Percentiles rank a stretch among this genome's conserved stretches.
These are phyloP conservation scores for Atrichornis clamosus DNA, from an alignment of 2,113 vertebrate species.

Conservation along the genomic window DNA sequence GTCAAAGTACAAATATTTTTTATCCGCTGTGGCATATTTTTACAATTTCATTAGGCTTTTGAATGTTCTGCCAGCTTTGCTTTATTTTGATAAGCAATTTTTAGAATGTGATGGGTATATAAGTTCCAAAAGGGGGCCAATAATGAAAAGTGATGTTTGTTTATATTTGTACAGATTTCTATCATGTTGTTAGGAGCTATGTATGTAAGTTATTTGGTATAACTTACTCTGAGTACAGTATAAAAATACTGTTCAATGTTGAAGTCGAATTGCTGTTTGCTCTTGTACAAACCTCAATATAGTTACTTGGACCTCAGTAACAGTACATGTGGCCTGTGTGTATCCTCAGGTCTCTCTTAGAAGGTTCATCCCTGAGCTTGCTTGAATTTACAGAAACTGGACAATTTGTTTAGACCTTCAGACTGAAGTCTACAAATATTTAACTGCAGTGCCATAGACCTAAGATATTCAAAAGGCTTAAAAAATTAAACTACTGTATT, in stretches of 20 bases:
- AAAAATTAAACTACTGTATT: not conserved
- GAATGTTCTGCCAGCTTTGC: not conserved
- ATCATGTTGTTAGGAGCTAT: not conserved
- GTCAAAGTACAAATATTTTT: not conserved
- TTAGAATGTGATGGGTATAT: not conserved
- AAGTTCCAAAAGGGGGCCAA: not conserved
- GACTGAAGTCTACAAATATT: not conserved
- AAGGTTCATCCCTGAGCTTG: not conserved
- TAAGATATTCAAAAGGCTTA: not conserved
- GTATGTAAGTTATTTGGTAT: not conserved
- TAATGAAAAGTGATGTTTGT: not conserved
- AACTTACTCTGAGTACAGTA: not conserved
- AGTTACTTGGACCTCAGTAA: not conserved
- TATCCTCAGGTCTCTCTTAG: not conserved
- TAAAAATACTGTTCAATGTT: not conserved
- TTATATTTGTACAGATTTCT: not conserved
- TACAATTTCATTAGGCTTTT: not conserved
- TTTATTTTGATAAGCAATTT: not conserved
- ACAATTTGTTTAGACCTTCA: slow-evolving; percentile 4
- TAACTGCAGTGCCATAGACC: not conserved
- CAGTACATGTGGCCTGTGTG: not conserved
- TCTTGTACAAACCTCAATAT: not conserved
- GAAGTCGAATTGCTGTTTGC: not conserved
- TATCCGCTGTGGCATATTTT: not conserved
- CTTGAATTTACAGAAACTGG: not conserved